Conservation (phyloP, 2,888 invertebrate species). For the Erannis defoliaria region DNA sequence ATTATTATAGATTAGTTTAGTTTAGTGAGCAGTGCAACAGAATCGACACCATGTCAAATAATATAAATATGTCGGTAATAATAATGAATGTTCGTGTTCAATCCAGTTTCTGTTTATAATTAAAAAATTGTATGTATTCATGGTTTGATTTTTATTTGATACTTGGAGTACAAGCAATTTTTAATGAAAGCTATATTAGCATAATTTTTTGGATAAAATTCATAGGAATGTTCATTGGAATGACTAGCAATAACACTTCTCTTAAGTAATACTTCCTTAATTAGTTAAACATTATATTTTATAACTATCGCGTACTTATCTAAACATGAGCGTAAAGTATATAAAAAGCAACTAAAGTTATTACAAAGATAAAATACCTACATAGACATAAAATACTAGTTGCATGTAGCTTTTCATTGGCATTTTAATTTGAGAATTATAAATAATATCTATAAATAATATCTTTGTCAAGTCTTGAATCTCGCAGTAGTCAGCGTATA, state of each 20-base stretch:
- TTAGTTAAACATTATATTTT: slow-evolving; percentile 5
- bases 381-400: slow-evolving; percentile 24
- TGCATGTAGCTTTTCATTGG: slow-evolving; percentile 35
- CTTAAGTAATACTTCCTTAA: slow-evolving; percentile 12
- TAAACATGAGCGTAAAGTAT: slow-evolving; percentile 39
- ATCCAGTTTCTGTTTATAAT: slow-evolving; percentile 20
- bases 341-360: slow-evolving; percentile 31
- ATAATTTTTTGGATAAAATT: slow-evolving; percentile 18
- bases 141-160: slow-evolving; percentile 37
- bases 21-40: no score
- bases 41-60: no score
- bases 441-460: no score
- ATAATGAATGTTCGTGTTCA: background rate
- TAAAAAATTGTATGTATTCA: slow-evolving; percentile 31
- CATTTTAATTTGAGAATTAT: slow-evolving; percentile 37
- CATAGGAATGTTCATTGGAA: slow-evolving; percentile 47
- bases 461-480: slow-evolving; percentile 39
- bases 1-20: no score
- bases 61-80: no score
- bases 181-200: slow-evolving; percentile 14
- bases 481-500: slow-evolving; percentile 33
- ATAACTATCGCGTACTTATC: slow-evolving; percentile 30
- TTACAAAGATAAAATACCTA: slow-evolving; percentile 28
- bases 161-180: slow-evolving; percentile 34
- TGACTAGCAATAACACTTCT: slow-evolving; percentile 54